Base-by-base conservation (phyloP, 2,888 invertebrate species). In the Dione vanillae region DNA sequence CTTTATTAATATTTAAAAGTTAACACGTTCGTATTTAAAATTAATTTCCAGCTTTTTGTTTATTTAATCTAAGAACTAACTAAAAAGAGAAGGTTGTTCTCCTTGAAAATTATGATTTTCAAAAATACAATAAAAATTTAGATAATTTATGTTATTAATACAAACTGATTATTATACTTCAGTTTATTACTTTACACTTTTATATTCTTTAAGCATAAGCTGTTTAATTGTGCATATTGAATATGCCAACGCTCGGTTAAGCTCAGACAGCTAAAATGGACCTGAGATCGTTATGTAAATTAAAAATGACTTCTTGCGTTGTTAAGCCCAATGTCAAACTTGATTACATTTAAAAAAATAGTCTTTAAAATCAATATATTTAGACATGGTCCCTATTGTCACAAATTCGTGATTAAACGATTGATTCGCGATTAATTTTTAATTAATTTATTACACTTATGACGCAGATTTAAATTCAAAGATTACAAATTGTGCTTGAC, bases 211-310 rank as follows among this genome's bases (percentile, higher is more conserved):
- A 47, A 27, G 37, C 43, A 27, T 68, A 65, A 65, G 59, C 67
- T 68, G 68, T 59, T 58, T 14, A 54, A 54, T 54, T 37, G 54
- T 54, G 54, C 54, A 54, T 54, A 37, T 37, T 37, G 16, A 54
- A 37, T 54, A 37, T 37, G 37, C 37, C 54, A 16, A 37, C 54
- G 37, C 6, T 54, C 54, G n/a, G 37, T 54, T 54, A 37, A 37
- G 37, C 37, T 54, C 37, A 54, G 37, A 37, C 54, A 54, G 54
- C 35, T n/a, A 10, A 54, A 54, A 54, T 10, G 37, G 54, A 37
- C 3, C 35, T 54, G 35, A 27, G n/a, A 54, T 35, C 54, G 16
- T 54, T 54, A 54, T 54, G 35, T 54, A 37, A 37, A 54, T 54
- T 37, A 37, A 54, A 54, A 54, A 54, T 54, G 37, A 54, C 1